phyloP scores from a whole-genome alignment of 2,888 invertebrate genomes.

The Mycogona germanica region DNA sequence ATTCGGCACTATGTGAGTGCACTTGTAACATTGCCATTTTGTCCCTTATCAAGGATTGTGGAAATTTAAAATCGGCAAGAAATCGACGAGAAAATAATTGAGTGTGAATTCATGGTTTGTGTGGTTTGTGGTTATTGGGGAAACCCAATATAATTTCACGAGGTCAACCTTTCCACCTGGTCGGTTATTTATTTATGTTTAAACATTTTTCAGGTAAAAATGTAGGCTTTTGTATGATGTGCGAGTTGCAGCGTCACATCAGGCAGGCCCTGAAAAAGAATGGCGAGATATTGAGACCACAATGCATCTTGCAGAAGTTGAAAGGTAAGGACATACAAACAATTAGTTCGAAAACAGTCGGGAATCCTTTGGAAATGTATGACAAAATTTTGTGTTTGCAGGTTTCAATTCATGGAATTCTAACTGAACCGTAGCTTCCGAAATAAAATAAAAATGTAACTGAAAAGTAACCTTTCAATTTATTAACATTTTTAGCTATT shows the following conservation, averaged over 20 bases:
- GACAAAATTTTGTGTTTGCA: too few species aligned
- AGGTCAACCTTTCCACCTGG: too few species aligned
- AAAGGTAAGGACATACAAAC: constrained; percentile 66
- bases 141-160: too few species aligned
- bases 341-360: constrained; percentile 38
- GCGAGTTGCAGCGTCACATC: constrained; percentile 33
- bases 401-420: constrained; percentile 14
- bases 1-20: background rate
- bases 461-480: constrained; percentile 36
- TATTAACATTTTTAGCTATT: constrained; percentile 43
- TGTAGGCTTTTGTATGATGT: constrained; percentile 35
- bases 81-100: too few species aligned
- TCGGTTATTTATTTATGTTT: constrained; percentile 11
- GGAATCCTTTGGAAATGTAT: constrained; percentile 9
- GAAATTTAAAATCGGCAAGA: background rate
- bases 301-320: constrained; percentile 52
- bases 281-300: constrained; percentile 45
- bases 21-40: background rate
- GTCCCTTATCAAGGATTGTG: too few species aligned
- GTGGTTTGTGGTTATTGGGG: too few species aligned
- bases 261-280: constrained; percentile 29
- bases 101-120: background rate
- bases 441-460: too few species aligned
- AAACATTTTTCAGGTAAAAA: constrained; percentile 27
- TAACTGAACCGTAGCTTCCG: constrained; percentile 26